These are phyloP conservation scores for Thaumatotibia leucotreta DNA, from an alignment of 1,140 invertebrate species.

Conservation along the genomic window DNA sequence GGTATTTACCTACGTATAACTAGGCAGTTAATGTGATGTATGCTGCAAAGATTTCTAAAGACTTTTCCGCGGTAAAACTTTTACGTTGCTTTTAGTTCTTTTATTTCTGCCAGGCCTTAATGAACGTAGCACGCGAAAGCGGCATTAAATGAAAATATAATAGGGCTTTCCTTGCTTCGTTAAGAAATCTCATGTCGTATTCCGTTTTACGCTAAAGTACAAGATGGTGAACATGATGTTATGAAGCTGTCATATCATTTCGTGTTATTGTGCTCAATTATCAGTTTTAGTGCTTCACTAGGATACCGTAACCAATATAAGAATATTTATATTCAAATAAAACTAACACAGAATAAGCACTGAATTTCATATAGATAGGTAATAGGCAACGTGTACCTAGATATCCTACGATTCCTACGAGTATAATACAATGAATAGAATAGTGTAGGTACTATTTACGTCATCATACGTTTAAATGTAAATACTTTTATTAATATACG, in stretches of 20 bases:
- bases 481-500: too few relatives aligned
- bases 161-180: conserved; percentile 7
- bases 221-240: background rate
- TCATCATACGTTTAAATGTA: too few relatives aligned
- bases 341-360: too few relatives aligned
- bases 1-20: background rate
- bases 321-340: too few relatives aligned
- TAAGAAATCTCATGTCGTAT: conserved; percentile 9
- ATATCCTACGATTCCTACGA: too few relatives aligned
- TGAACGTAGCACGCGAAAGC: conserved; percentile 11
- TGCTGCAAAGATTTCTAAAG: background rate
- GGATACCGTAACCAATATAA: background rate
- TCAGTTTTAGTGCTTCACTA: background rate
- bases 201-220: conserved; percentile 2
- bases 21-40: conserved; percentile 1
- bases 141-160: conserved; percentile 13
- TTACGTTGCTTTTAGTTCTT: conserved; percentile 1
- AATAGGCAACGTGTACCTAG: too few relatives aligned
- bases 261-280: background rate
- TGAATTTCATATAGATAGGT: too few relatives aligned
- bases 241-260: background rate
- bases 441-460: too few relatives aligned
- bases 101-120: conserved; percentile 2
- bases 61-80: background rate
- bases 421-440: too few relatives aligned